Conservation (phyloP, 2,797 vertebrate species). For the Aeoliscus strigatus region DNA sequence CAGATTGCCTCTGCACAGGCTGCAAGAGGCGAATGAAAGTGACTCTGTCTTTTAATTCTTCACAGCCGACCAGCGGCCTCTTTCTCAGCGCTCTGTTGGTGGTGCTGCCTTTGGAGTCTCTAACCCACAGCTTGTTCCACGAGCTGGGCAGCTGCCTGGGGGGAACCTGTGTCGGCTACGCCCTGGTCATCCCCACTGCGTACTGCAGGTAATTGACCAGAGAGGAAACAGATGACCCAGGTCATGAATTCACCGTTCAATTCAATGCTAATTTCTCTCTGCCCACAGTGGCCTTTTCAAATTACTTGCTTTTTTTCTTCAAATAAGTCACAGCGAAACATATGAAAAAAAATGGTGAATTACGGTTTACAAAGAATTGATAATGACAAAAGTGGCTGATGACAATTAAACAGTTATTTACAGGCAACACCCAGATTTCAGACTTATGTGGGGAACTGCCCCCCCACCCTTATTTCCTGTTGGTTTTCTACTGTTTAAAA, state of each 20-base stretch:
- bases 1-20: conserved; percentile 23
- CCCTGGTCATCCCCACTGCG: conserved; percentile 90
- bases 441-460: not conserved
- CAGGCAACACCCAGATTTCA: not conserved
- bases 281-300: not conserved
- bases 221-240: not conserved
- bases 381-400: no score
- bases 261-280: not conserved
- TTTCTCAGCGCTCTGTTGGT: conserved; percentile 92
- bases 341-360: no score
- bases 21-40: conserved; percentile 30
- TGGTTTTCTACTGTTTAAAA: not conserved
- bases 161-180: conserved; percentile 96
- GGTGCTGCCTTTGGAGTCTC: conserved; percentile 91
- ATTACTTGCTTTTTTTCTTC: not conserved
- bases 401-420: no score
- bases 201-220: conserved; percentile 91
- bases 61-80: conserved; percentile 82
- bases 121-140: conserved; percentile 90
- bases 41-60: conserved; percentile 39
- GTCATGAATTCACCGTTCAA: no score
- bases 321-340: no score
- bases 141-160: conserved; percentile 92
- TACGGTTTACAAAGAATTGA: no score
- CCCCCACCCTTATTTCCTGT: not conserved